Percentiles rank a stretch among this genome's conserved stretches.
Evolutionary conservation across 1,140 invertebrate genomes (phyloP).

Genomic region (Tetragnatha versicolor): DNA sequence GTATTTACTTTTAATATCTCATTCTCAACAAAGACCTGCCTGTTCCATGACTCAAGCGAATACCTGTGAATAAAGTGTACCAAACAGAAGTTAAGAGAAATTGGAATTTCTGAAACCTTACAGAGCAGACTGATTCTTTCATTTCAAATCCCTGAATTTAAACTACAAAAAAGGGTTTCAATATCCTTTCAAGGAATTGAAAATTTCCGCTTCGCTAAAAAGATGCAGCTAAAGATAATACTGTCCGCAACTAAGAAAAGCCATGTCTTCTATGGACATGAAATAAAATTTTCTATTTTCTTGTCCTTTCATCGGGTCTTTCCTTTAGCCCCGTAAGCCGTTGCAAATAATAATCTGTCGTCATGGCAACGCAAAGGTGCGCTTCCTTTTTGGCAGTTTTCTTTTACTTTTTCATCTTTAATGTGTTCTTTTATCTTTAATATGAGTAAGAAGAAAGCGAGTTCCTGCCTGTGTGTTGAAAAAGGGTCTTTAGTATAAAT

Average conservation of each 20-base stretch:
- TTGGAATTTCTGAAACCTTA: no score
- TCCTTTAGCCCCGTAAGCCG: no score
- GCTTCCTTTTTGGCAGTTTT: background rate
- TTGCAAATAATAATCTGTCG: background rate
- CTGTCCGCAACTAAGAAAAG: background rate
- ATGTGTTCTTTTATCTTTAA: conserved; percentile 3
- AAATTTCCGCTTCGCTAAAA: background rate
- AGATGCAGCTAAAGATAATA: no score
- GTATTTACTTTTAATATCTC: no score
- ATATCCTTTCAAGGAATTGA: background rate
- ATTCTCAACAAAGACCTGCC: no score
- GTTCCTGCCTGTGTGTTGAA: background rate
- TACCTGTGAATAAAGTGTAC: no score
- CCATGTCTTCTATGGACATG: background rate
- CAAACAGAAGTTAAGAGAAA: no score
- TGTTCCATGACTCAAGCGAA: no score
- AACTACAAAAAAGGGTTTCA: background rate
- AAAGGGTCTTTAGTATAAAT: background rate
- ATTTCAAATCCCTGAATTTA: no score
- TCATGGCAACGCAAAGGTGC: background rate
- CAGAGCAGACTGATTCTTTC: no score
- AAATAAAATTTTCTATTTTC: background rate
- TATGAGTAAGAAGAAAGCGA: background rate
- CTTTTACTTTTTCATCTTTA: background rate
- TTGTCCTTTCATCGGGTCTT: background rate